A percentile compares a stretch with the other conserved stretches of the same genome.
These are phyloP conservation scores for Pilophorus perplexus DNA, from an alignment of 2,888 invertebrate species.

Conservation along the genomic window DNA sequence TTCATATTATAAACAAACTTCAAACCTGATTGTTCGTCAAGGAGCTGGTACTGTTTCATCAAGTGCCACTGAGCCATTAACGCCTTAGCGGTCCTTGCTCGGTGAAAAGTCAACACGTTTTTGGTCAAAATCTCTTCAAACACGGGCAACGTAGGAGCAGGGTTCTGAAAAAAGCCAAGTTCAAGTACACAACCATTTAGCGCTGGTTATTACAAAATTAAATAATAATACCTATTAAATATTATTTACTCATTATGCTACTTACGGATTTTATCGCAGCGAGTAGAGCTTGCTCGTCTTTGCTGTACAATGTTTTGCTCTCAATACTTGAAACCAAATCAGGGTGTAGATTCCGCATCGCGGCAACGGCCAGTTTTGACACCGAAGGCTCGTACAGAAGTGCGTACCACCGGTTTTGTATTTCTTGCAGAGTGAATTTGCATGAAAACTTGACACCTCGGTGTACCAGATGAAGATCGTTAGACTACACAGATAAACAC, in stretches of 20 bases:
- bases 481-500: slow-evolving; percentile 55
- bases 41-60: slow-evolving; percentile 84
- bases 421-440: slow-evolving; percentile 86
- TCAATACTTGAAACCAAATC: slow-evolving; percentile 84
- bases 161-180: slow-evolving; percentile 57
- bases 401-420: slow-evolving; percentile 95
- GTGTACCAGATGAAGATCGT: slow-evolving; percentile 67
- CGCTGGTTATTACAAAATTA: too few species aligned
- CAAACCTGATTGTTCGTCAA: slow-evolving; percentile 81
- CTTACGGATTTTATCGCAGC: slow-evolving; percentile 75
- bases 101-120: slow-evolving; percentile 82
- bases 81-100: slow-evolving; percentile 80
- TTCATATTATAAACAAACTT: not conserved
- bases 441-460: slow-evolving; percentile 94
- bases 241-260: too few species aligned
- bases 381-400: slow-evolving; percentile 92
- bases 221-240: too few species aligned
- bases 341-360: slow-evolving; percentile 91
- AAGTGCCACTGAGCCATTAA: slow-evolving; percentile 88
- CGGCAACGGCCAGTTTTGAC: slow-evolving; percentile 84
- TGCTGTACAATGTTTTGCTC: slow-evolving; percentile 83
- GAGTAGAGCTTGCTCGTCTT: slow-evolving; percentile 82
- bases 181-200: not conserved
- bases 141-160: slow-evolving; percentile 68
- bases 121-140: slow-evolving; percentile 83